Evolutionary conservation across 2,113 vertebrate species (phyloP), one percentile per base, ranked within the genome.

Genomic region (Pionites leucogaster): DNA sequence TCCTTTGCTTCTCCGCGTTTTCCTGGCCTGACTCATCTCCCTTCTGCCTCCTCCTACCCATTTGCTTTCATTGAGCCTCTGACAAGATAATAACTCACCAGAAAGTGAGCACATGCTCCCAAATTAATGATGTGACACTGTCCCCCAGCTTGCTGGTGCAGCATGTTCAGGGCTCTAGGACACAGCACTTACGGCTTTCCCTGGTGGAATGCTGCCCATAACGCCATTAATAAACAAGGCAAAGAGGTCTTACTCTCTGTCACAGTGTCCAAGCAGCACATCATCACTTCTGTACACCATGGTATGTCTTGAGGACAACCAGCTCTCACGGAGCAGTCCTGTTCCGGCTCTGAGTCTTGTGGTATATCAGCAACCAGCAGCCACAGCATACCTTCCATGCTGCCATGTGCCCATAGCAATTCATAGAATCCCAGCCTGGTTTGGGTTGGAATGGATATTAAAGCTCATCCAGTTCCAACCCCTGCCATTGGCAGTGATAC

Each of bases 21-120:
- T 57, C 47, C 41, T 23, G 28, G 50, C 49, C 31, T 2, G 2
- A 31, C 23, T 42, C 11, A 0, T 24, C 39, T 55, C 64, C 79
- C 67, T 68, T 47, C 63, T 50, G n/a, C 35, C 24, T 82, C 39
- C 63, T 75, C 75, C 46, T 53, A 35, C 29, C 70, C 12, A 1
- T 57, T 88, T 55, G 50, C 86, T 76, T 52, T 72, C 93, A 71
- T 11, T 20, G 16, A 84, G 62, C 60, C 42, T 67, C 68, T 93
- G 86, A 94, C 84, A 94, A 96, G 82, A 86, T 90, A 92, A 87
- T 91, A 92, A 88, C 94, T 91, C 91, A 92, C 88, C 46, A 33
- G 94, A 85, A 88, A 82, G 72, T 1, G 13, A 95, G 78, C 67
- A 86, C 64, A 44, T 53, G 81, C 91, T 91, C 84, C 79, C 69